These are phyloP conservation scores for Arctia plantaginis DNA, from an alignment of 2,888 invertebrate genomes.

Conservation along the genomic window DNA sequence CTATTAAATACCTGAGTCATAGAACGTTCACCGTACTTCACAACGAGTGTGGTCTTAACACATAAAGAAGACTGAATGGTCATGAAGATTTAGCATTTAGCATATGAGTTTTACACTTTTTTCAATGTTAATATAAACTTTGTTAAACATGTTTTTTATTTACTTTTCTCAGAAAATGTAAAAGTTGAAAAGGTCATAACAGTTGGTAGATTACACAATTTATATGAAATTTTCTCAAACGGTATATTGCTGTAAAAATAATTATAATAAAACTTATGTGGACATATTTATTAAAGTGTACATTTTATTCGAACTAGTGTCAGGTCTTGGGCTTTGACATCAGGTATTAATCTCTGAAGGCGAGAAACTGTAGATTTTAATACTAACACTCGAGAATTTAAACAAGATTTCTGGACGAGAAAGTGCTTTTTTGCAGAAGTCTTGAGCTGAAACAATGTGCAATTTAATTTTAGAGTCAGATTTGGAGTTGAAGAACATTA, in stretches of 20 bases:
- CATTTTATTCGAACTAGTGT: neutral
- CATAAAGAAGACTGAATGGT: slow-evolving; percentile 12
- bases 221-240: neutral
- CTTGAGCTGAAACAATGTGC: neutral
- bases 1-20: slow-evolving; percentile 5
- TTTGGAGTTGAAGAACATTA: no score
- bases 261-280: neutral
- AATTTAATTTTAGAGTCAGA: no score
- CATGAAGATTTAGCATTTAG: slow-evolving; percentile 9
- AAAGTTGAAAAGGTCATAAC: neutral
- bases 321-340: neutral
- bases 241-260: neutral
- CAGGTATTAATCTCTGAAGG: neutral
- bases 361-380: neutral
- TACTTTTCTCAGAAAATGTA: neutral
- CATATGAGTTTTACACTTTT: slow-evolving; percentile 8
- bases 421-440: no score
- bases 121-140: neutral
- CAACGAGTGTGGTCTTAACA: neutral
- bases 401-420: neutral
- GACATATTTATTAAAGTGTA: neutral
- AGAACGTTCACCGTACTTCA: neutral
- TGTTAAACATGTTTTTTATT: neutral
- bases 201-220: neutral
- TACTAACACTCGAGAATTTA: neutral